Evolutionary conservation across 2,797 vertebrate species (phyloP).

Genomic region (Prunella strophiata): DNA sequence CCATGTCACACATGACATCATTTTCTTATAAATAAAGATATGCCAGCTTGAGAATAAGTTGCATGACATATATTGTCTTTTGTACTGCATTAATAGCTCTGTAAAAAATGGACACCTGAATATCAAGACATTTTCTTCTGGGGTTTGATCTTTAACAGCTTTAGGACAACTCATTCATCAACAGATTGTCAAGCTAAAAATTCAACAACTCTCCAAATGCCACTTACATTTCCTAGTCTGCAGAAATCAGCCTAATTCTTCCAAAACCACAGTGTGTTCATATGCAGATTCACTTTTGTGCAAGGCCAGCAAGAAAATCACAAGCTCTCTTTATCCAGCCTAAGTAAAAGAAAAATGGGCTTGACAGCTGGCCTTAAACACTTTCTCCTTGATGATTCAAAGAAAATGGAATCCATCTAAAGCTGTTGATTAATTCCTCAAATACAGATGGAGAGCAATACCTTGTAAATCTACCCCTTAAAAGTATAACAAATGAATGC

Average conservation of each 20-base stretch:
- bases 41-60: background rate
- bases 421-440: constrained; percentile 49
- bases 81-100: background rate
- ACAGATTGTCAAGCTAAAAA: background rate
- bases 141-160: background rate
- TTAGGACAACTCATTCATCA: background rate
- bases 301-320: constrained; percentile 45
- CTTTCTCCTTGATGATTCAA: constrained; percentile 25
- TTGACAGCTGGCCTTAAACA: constrained; percentile 53
- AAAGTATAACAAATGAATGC: background rate
- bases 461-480: constrained; percentile 17
- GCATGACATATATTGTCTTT: background rate
- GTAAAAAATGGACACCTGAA: background rate
- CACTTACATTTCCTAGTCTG: background rate
- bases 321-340: constrained; percentile 12
- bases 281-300: constrained; percentile 36
- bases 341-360: constrained; percentile 22
- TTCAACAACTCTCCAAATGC: background rate
- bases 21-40: background rate
- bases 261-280: constrained; percentile 5
- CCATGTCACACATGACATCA: background rate
- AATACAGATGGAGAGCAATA: constrained; percentile 14
- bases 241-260: constrained; percentile 8
- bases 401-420: constrained; percentile 48
- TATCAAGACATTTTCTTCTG: background rate